Evolutionary conservation across 2,797 vertebrate genomes (phyloP), one percentile per base, ranked within the genome.

Genomic region (Tenualosa ilisha): DNA sequence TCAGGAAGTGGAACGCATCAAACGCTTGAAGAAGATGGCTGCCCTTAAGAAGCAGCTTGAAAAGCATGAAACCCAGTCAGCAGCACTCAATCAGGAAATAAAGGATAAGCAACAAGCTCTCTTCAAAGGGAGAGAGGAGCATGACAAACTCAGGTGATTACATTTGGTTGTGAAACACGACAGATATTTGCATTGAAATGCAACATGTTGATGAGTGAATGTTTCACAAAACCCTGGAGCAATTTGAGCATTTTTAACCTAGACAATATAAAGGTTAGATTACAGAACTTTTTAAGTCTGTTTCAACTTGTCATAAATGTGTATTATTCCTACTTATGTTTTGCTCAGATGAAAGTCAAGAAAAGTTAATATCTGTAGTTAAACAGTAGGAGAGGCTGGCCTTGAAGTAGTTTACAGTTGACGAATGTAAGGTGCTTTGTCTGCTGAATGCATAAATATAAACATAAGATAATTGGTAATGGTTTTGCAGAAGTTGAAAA

Each of bases 101-200:
- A 89, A 91, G 85, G 93, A 91, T 75, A 92, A 91, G 86, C 93
- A 94, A 26, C 93, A 94, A 90, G 91, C 91, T 0, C 87, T 94
- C 24, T 84, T 89, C 63, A 91, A 91, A 87, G 89, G 88, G 84
- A 92, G 82, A 31, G 91, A 92, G 82, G 91, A 92, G 82, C 85
- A 84, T 84, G 90, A 91, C 68, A 92, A 91, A 51, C 81, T 91
- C 54, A 87, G 91, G 91, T 91, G 86, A 86, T 40, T 72, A 17
- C 4, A 40, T 15, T 72, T 72, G 31, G 12, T 37, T 31, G 12
- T 37, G 5, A 37, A 15, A 72, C 15, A 4, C 15, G 3, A 68
- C 26, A 37, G 37, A 1, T 12, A 17, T 65, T 65, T 65, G 24
- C 24, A 65, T 65, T 65, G 3, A n/a, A 26, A 24, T 65, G 2